phyloP scores from a whole-genome alignment of 2,113 vertebrate genomes.

The Leucoraja erinaceus region DNA sequence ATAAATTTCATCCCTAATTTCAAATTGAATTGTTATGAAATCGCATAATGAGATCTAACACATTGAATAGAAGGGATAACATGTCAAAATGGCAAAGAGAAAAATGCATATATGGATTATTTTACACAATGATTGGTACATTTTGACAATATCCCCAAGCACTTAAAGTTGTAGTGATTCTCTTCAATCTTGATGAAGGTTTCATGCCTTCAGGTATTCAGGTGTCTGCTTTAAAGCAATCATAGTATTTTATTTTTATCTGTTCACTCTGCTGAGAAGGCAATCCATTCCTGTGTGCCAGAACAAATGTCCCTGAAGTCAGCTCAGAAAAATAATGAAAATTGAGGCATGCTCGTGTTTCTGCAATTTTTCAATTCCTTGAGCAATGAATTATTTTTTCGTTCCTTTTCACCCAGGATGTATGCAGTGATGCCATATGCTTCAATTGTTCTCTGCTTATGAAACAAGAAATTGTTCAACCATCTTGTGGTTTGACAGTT shows the following conservation, averaged over 20 bases:
- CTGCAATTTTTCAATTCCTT: background rate
- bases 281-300: constrained; percentile 2
- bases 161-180: background rate
- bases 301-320: background rate
- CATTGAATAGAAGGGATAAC: background rate
- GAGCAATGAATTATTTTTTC: constrained; percentile 9
- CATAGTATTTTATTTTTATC: background rate
- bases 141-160: constrained; percentile 9
- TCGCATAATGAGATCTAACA: background rate
- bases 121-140: constrained; percentile 2
- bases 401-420: background rate
- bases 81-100: background rate
- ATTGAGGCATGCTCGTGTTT: background rate
- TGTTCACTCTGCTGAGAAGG: background rate
- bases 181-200: background rate
- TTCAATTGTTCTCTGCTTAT: background rate
- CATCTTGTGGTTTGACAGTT: constrained; percentile 1
- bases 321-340: background rate
- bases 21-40: background rate
- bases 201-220: background rate
- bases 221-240: background rate
- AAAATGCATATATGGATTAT: background rate
- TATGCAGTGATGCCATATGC: background rate
- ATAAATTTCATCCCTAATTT: background rate
- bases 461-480: background rate